Evolutionary conservation across 2,113 vertebrate species (phyloP), one percentile per base, ranked within the genome.

Genomic region (Austrofundulus limnaeus): DNA sequence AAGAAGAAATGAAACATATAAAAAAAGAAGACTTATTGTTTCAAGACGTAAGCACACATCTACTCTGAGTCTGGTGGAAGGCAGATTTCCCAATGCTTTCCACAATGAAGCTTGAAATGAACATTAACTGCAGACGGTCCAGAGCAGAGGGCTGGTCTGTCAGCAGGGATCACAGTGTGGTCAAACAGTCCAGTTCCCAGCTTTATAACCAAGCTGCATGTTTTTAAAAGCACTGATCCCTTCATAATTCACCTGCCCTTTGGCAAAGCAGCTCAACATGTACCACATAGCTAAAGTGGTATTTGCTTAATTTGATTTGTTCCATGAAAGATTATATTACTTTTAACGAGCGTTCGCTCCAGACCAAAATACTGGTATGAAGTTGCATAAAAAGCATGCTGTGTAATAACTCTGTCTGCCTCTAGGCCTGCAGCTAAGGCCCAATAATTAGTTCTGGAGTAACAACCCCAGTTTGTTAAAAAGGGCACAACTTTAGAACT

Each of bases 401-500:
- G 13, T 59, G 28, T 56, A 59, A 70, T 72, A 4, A 70, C 61
- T 74, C 42, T 1, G 2, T 69, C 45, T 50, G 47, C 46, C 74
- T 54, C 46, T 37, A 55, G 68, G 72, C 67, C 46, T 67, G 20
- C 66, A 65, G 57, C 59, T 57, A 42, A 17, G 28, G 55, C 12
- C 41, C 41, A 39, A 63, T 65, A 70, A 80, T 75, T 72, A 74
- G 61, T 71, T 81, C 72, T 57, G 69, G 59, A 80, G 79, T 77
- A 74, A 61, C 61, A 61, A 84, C 75, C 81, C 77, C 67, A 73
- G 47, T 19, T 72, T 45, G 55, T 54, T 17, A 45, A 38, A 68
- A 48, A 42, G 11, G 15, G 43, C 34, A 38, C 47, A 58, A 24
- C 37, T 56, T 60, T 5, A 15, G 37, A 38, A 53, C 57, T 64